Evolutionary conservation across 1,140 invertebrate genomes (phyloP).

Genomic region (Sesamia nonagrioides): DNA sequence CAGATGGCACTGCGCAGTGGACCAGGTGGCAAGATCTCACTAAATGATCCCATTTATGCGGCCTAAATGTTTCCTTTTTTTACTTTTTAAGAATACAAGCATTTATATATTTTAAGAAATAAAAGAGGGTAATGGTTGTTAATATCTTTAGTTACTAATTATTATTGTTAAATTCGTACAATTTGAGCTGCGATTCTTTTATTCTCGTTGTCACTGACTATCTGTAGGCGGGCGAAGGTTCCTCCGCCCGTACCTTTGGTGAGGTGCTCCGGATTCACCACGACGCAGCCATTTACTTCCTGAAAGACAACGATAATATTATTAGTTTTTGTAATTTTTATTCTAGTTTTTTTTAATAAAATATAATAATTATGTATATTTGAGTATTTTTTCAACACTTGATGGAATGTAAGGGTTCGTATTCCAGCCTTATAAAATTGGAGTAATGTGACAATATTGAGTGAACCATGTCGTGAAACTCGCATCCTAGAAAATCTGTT

Average conservation of each 20-base stretch:
- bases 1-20: slow-evolving; percentile 78
- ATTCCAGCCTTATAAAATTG: too few relatives aligned
- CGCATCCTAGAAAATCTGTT: too few relatives aligned
- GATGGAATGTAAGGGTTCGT: too few relatives aligned
- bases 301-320: slow-evolving; percentile 69
- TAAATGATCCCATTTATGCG: slow-evolving; percentile 77
- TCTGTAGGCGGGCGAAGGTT: slow-evolving; percentile 87
- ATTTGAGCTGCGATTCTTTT: slow-evolving; percentile 75
- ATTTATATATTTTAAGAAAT: not conserved
- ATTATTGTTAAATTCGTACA: slow-evolving; percentile 69
- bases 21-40: slow-evolving; percentile 65
- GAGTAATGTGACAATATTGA: too few relatives aligned
- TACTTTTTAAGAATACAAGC: not conserved
- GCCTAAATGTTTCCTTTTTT: slow-evolving; percentile 50
- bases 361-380: not conserved
- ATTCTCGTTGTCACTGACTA: slow-evolving; percentile 56
- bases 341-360: not conserved
- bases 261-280: slow-evolving; percentile 95
- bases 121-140: slow-evolving; percentile 7
- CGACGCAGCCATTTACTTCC: slow-evolving; percentile 92
- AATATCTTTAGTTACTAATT: not conserved
- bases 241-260: slow-evolving; percentile 90
- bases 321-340: not conserved
- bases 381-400: not conserved
- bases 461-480: too few relatives aligned